Evolutionary conservation across 2,797 vertebrate genomes (phyloP).

Genomic region (Bradypodion pumilum): DNA sequence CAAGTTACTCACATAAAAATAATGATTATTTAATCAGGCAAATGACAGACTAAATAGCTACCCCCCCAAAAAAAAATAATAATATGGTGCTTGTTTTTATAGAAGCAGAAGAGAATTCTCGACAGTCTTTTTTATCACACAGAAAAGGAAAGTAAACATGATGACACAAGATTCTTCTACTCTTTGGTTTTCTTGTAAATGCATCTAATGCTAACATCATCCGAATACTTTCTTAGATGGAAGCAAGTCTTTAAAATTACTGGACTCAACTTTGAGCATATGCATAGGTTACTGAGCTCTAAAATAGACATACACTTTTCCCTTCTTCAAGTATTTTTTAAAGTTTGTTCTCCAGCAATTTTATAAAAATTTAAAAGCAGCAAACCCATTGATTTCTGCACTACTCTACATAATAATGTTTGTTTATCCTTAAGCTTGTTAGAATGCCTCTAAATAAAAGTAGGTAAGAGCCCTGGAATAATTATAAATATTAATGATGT

Average conservation of each 20-base stretch:
- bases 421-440: not conserved
- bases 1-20: not conserved
- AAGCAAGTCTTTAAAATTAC: not conserved
- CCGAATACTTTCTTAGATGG: not conserved
- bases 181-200: slow-evolving; percentile 3
- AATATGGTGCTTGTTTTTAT: not conserved
- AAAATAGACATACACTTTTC: not conserved
- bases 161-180: not conserved
- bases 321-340: not conserved
- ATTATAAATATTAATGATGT: slow-evolving; percentile 32
- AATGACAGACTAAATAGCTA: not conserved
- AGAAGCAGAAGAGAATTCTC: not conserved
- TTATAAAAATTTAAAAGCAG: accelerated
- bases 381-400: not conserved
- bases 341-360: not conserved
- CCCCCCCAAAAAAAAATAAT: no score
- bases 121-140: not conserved
- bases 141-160: not conserved
- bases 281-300: not conserved
- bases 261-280: not conserved
- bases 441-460: slow-evolving; percentile 18
- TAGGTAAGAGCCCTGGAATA: slow-evolving; percentile 20
- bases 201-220: not conserved
- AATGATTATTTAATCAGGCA: not conserved
- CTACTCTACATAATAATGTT: slow-evolving; percentile 5